These are phyloP conservation scores for Physocephala rufipes DNA, from an alignment of 2,888 invertebrate genomes.

Conservation along the genomic window DNA sequence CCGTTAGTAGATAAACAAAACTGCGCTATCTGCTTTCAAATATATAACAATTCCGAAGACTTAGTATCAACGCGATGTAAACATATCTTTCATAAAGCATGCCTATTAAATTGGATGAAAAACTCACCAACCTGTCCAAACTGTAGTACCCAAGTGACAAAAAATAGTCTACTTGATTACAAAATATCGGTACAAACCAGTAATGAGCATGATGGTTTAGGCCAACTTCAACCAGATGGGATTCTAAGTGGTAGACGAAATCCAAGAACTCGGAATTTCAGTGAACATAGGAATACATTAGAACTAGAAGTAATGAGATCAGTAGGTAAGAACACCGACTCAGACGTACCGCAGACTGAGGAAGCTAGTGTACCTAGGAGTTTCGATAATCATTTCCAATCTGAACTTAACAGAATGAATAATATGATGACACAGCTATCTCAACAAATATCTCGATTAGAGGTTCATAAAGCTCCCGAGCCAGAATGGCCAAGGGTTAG, in stretches of 20 bases:
- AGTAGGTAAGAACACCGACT: neutral
- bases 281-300: neutral
- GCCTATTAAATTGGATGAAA: slow-evolving; percentile 4
- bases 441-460: slow-evolving; percentile 4
- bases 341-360: neutral
- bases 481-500: slow-evolving; percentile 18
- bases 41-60: neutral
- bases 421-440: neutral
- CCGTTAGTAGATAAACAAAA: neutral
- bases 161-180: slow-evolving; percentile 1
- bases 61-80: slow-evolving; percentile 8
- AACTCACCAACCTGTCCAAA: slow-evolving; percentile 16
- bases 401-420: slow-evolving; percentile 12
- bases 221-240: neutral
- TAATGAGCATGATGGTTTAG: neutral
- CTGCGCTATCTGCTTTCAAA: neutral
- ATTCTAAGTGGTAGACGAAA: neutral
- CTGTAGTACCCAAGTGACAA: neutral
- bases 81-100: slow-evolving; percentile 18
- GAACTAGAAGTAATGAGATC: neutral
- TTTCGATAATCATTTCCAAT: neutral
- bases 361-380: neutral
- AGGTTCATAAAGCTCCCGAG: slow-evolving; percentile 2
- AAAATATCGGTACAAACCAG: neutral
- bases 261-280: neutral